Conservation (phyloP, 92 coral and sea anemone genomes). For the Porites cylindrica region DNA sequence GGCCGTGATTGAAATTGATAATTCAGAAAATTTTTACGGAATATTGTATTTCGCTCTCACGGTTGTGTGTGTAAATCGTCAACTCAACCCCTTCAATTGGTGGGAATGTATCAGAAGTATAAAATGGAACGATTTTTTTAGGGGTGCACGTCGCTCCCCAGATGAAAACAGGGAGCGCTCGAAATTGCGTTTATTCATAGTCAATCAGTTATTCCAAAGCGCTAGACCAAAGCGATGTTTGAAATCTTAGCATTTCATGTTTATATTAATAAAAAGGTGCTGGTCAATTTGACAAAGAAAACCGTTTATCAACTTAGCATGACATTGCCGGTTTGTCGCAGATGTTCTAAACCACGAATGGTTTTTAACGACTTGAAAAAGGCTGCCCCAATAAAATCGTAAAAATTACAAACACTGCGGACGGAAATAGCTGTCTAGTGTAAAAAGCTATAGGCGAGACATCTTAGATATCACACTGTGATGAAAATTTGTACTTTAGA, state of each 20-base stretch:
- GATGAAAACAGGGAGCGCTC: background rate
- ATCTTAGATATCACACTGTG: conserved; percentile 32
- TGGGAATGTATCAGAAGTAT: background rate
- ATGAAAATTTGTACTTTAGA: conserved; percentile 3
- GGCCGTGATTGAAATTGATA: conserved; percentile 43
- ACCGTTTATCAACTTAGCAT: conserved; percentile 51
- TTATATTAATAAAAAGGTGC: conserved; percentile 23
- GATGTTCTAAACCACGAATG: conserved; percentile 39
- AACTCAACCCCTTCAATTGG: background rate
- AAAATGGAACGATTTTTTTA: conserved; percentile 12
- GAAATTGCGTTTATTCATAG: background rate
- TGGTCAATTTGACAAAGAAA: conserved; percentile 27
- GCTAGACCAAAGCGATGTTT: background rate
- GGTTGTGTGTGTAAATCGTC: conserved; percentile 22
- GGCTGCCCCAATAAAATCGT: conserved; percentile 1
- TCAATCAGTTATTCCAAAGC: background rate
- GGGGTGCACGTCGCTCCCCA: conserved; percentile 12
- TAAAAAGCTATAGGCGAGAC: conserved; percentile 22
- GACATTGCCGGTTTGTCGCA: conserved; percentile 18
- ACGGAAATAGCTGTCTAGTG: conserved; percentile 17
- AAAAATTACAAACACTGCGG: conserved; percentile 29
- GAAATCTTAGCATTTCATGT: conserved; percentile 5
- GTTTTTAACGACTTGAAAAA: conserved; percentile 39
- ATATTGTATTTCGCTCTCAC: conserved; percentile 52
- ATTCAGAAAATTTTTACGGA: conserved; percentile 13